Percentiles rank a stretch among this genome's conserved stretches.
These are phyloP conservation scores for Esox lucius DNA, from an alignment of 2,797 vertebrate species.

Conservation along the genomic window DNA sequence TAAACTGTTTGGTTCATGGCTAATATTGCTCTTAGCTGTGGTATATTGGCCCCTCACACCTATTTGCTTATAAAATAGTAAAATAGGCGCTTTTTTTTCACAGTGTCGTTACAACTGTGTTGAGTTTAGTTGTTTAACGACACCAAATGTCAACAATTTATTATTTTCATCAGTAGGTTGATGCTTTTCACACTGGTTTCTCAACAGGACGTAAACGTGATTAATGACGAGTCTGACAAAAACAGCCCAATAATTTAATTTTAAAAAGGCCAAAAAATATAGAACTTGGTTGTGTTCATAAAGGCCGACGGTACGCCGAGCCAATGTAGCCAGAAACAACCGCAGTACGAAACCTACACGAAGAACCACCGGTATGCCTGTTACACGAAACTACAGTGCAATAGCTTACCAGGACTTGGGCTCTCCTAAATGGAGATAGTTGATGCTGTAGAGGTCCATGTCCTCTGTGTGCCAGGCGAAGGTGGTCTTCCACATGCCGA, in stretches of 20 bases:
- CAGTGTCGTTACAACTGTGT: background rate
- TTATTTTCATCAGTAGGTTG: background rate
- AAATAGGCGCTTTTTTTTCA: background rate
- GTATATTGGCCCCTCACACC: too few relatives aligned
- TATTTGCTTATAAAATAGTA: background rate
- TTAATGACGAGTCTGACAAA: too few relatives aligned
- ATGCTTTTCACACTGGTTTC: too few relatives aligned
- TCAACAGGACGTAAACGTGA: too few relatives aligned
- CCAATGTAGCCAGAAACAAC: background rate
- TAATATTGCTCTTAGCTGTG: background rate
- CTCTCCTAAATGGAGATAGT: constrained; percentile 97
- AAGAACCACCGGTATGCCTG: background rate
- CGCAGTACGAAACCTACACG: background rate
- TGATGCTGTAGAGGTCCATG: constrained; percentile 99
- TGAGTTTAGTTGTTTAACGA: too few relatives aligned
- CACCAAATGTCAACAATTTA: background rate
- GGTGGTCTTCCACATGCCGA: constrained; percentile 99
- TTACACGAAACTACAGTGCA: background rate
- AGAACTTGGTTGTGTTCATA: background rate
- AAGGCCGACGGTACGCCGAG: too few relatives aligned
- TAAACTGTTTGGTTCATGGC: too few relatives aligned
- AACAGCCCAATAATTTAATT: too few relatives aligned
- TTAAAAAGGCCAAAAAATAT: too few relatives aligned
- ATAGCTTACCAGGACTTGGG: constrained; percentile 91
- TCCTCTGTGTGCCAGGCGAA: constrained; percentile 99